Evolutionary conservation across 2,888 invertebrate species (phyloP), one percentile per base, ranked within the genome.

Genomic region (Julus scandinavius): DNA sequence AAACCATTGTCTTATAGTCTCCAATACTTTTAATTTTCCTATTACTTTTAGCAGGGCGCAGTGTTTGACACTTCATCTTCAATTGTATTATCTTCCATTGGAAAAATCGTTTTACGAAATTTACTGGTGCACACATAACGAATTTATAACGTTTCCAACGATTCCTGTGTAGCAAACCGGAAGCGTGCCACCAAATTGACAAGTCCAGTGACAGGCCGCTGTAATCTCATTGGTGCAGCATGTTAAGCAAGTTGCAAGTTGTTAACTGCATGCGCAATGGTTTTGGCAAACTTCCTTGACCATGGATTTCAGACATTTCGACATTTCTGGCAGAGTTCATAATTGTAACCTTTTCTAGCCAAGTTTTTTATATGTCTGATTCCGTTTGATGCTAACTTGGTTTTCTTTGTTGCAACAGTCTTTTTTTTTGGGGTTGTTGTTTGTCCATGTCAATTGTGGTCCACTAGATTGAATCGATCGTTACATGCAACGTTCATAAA

Each of bases 141-240:
- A 63, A 63, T 63, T 63, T 63, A 63, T 20, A 63, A 63, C 63
- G 20, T 63, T 63, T 63, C 20, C 63, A 63, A 63, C 63, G 63
- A 63, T 20, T n/a, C n/a, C n/a, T 63, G 63, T 63, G 63, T 63
- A 63, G 63, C 63, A 63, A 63, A 63, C 63, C 63, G 63, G 63
- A 63, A 63, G 63, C 63, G 5, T 6, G 63, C 20, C 20, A 50
- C 50, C 13, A 13, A 50, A 50, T 50, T 50, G 63, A 20, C 58
- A 63, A 63, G 63, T 63, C 63, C 63, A 5, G 63, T 63, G 63
- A 63, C 63, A 63, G 20, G 20, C 63, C 20, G 20, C 20, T 63
- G 63, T 63, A 63, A 63, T 63, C 63, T 63, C 63, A 63, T 63
- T 63, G 63, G 6, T 20, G 63, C 63, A 63, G 63, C 63, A 63